A percentile compares a stretch with the other conserved stretches of the same genome.
phyloP scores from a whole-genome alignment of 1,140 invertebrate genomes.

The Magallana angulata region DNA sequence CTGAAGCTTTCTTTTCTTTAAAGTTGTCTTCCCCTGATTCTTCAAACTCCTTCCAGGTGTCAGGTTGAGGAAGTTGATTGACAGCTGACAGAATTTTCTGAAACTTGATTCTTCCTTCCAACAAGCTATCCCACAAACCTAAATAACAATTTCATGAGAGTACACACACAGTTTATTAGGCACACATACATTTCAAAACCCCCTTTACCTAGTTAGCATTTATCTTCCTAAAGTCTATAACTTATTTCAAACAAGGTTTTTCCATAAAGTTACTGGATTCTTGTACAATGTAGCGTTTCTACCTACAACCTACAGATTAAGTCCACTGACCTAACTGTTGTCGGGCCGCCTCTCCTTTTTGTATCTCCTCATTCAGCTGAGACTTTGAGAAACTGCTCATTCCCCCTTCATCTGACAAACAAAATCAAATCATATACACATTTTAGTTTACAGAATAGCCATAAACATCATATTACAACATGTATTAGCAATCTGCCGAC shows the following conservation, averaged over 20 bases:
- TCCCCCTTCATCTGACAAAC: constrained; percentile 17
- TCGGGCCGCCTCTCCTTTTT: constrained; percentile 88
- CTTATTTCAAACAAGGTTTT: no score
- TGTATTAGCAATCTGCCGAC: no score
- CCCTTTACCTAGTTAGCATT: no score
- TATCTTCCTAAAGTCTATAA: no score
- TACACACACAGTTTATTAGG: no score
- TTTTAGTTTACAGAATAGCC: no score
- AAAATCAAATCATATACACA: no score
- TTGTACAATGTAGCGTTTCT: no score
- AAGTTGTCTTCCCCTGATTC: constrained; percentile 80
- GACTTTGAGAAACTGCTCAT: constrained; percentile 67
- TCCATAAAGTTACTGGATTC: no score
- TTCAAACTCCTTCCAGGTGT: constrained; percentile 81
- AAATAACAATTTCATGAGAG: not conserved
- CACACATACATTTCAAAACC: no score
- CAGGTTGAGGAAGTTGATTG: constrained; percentile 88
- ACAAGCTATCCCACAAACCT: constrained; percentile 88
- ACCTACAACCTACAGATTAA: no score
- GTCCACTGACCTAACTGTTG: constrained; percentile 82
- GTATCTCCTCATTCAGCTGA: constrained; percentile 84
- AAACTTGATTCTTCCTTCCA: constrained; percentile 91
- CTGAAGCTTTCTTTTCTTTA: constrained; percentile 80
- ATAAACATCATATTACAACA: no score
- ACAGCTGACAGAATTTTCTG: constrained; percentile 88